A percentile compares a stretch with the other conserved stretches of the same genome.
Evolutionary conservation across 2,113 vertebrate species (phyloP).

Genomic region (Upupa epops): DNA sequence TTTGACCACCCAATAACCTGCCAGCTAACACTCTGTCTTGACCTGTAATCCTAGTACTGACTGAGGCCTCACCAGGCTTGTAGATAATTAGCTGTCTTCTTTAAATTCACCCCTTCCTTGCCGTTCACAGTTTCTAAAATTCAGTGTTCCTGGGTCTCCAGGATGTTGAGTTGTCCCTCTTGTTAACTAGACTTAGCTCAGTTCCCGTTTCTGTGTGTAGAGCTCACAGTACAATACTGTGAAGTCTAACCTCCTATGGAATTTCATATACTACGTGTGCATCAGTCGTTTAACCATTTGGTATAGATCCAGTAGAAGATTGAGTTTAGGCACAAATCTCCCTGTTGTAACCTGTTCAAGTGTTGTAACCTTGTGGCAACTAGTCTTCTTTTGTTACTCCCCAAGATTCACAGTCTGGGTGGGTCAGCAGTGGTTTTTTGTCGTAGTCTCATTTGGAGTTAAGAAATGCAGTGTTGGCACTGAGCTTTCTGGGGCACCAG

Average conservation of each 20-base stretch:
- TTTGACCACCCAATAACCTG: not conserved
- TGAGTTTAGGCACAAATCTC: not conserved
- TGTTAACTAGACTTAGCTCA: not conserved
- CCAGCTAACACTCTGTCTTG: not conserved
- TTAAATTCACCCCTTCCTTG: constrained; percentile 8
- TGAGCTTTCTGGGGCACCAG: not conserved
- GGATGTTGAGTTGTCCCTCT: not conserved
- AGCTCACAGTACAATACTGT: not conserved
- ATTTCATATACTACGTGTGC: not conserved
- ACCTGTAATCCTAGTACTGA: not conserved
- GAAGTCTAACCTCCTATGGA: not conserved
- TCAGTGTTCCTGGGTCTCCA: not conserved
- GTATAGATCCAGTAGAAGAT: not conserved
- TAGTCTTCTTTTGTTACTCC: not conserved
- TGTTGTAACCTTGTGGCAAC: not conserved
- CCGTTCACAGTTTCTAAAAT: not conserved
- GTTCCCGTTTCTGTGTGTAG: not conserved
- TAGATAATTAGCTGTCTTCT: not conserved
- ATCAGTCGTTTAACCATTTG: not conserved
- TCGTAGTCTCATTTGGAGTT: not conserved
- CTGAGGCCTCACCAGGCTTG: not conserved
- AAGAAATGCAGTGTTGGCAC: not conserved
- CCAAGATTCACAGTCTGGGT: too few species aligned
- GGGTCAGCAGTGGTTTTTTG: not conserved
- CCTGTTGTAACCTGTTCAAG: not conserved